Evolutionary conservation across 2,113 vertebrate genomes (phyloP), one percentile per base, ranked within the genome.

Genomic region (Riparia riparia): DNA sequence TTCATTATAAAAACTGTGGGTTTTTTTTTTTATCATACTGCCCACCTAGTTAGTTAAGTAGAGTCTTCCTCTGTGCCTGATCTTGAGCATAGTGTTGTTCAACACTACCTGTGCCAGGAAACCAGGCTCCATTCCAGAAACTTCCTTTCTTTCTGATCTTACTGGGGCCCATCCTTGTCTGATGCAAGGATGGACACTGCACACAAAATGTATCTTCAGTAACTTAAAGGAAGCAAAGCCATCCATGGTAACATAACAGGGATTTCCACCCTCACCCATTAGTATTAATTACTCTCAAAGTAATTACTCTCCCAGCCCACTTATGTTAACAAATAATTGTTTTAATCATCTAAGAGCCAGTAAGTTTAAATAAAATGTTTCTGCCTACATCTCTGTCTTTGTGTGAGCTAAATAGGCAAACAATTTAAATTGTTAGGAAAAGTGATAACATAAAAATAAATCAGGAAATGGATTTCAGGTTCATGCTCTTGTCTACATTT

Each of bases 401-500:
- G 22, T 54, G 14, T 71, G 22, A 65, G 61, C 29, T 86, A 83
- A 88, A 83, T 17, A 74, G 82, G 86, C 44, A 31, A 77, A 77
- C 25, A 22, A 26, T 51, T 92, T 76, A 66, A 78, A 86, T 28
- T 37, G 37, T n/a, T 84, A 89, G 78, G 34, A 34, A 58, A 72
- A 89, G 22, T 10, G 10, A 32, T 82, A 86, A 64, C 20, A 39
- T 45, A 53, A 88, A 83, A 32, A n/a, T 37, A 58, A 88, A 77
- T 86, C 74, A 82, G 61, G 44, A 86, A 58, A 91, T 47, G 47
- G n/a, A 82, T 90, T 89, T 88, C 32, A 93, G 85, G 94, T 60
- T 98, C 95, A 98, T 92, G 88, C 90, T 97, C 49, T 97, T 98
- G 93, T 97, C 93, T 99, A 73, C 98, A 96, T 99, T 98, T 99